Evolutionary conservation across 2,888 invertebrate genomes (phyloP), one percentile per base, ranked within the genome.

Genomic region (Microdon myrmicae): DNA sequence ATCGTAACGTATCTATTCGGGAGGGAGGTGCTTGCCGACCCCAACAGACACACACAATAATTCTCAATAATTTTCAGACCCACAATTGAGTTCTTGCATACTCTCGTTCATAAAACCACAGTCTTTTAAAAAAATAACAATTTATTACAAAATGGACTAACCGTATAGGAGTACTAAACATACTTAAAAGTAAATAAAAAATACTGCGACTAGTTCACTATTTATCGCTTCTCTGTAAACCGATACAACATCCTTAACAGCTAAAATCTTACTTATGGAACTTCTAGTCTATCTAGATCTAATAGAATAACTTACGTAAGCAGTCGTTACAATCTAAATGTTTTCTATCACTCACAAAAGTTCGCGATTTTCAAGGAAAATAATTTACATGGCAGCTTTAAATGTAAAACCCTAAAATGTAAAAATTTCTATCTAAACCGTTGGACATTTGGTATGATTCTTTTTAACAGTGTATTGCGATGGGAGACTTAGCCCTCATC

Each of bases 341-440:
- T n/a, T n/a, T n/a, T n/a, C 23, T 53, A 53, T 53, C 43, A 53
- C 53, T 53, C 35, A 13, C 41, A 53, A 29, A 35, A 26, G 23
- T 14, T 13, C 14, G 7, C 16, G 7, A 9, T 4, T 25, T 22
- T 39, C 20, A 20, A 26, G 13, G 20, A 7, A 20, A 53, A 51
- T 61, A 61, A 56, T 56, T 56, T 61, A 61, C 49, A 56, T 56
- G 61, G 61, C 61, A 61, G 55, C 49, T 16, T 54, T 22, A 6
- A 22, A 5, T 22, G 5, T 22, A n/a, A n/a, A n/a, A 10, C 31
- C 23, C 39, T 53, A 45, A 29, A 23, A n/a, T 25, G 20, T 56
- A 45, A 32, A n/a, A n/a, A 20, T 19, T 29, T 19, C 28, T 29
- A 45, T 51, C 31, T 45, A 25, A 34, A 25, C 32, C 35, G 16